Evolutionary conservation across 2,797 vertebrate species (phyloP), one percentile per base, ranked within the genome.

Genomic region (Clarias platycephalus): DNA sequence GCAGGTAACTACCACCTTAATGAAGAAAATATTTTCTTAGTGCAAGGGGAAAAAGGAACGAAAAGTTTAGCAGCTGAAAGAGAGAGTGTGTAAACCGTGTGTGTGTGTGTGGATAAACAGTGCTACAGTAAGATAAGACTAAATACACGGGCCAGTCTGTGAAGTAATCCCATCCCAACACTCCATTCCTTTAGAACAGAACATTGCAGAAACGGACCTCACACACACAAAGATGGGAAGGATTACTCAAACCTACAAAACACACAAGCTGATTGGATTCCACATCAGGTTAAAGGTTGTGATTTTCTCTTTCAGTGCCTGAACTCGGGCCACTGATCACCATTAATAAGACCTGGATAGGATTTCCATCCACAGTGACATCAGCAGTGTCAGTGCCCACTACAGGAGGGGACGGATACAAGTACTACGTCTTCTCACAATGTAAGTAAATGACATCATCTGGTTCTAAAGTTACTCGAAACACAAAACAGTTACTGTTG

Each of bases 351-450:
- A 85, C 87, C 1, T 95, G 94, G 95, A 90, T 10, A 85, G 92
- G 94, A 28, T 95, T 95, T 85, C 95, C 95, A 9, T 20, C 91
- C 20, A 82, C 75, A 64, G 91, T 90, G 68, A 97, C 97, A 2
- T 96, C 97, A 0, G 96, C 96, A 0, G 77, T 98, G 67, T 96
- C 98, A 0, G 58, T 98, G 68, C 97, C 96, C 18, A 95, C 89
- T 34, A 90, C 89, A 57, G 94, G 94, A 78, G 92, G 92, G 0
- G 96, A 98, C 0, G 96, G 96, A 62, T 98, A 97, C 3, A 96
- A 96, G 82, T 98, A 99, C 87, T 95, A 95, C 0, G 92, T 97
- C 82, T 96, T 98, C 92, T 96, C 96, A 13, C 94, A 93, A 91
- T 93, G 98, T 99, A 94, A 95, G 96, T 91, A 40, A 53, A 40